Evolutionary conservation across 1,140 invertebrate species (phyloP), one percentile per base, ranked within the genome.

Genomic region (Drosophila rhopaloa): DNA sequence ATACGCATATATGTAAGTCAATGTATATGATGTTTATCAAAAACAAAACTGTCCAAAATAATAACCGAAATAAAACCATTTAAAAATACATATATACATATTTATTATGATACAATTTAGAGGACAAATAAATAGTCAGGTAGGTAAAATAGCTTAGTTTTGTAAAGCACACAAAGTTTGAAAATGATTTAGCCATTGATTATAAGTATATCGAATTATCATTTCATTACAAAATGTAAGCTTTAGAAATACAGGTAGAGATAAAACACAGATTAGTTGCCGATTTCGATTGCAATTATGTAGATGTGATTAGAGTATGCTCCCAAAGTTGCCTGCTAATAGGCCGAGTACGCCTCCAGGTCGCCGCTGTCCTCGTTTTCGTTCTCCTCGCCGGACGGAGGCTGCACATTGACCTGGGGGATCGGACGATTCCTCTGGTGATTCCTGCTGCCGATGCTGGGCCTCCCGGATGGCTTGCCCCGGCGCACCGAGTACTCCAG

Each of bases 211-310:
- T 43, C 27, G 4, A 40, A 7, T 8, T 24, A 24, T 24, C 24
- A 3, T 24, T 24, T 24, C 4, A 24, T 24, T 2, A 19, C 16
- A 19, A 19, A 19, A 19, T 19, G 19, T 19, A 24, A 24, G 24
- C 24, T 24, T 24, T 24, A 24, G 24, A 24, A 24, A 24, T 24
- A n/a, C 55, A 47, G 54, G 29, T 47, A 59, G 32, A 50, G n/a
- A 11, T 14, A 47, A 9, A 66, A 66, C 62, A 66, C 62, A 66
- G 56, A 60, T 60, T 24, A 47, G 43, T 58, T 38, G 54, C n/a
- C 44, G 41, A 38, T n/a, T 11, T 2, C 9, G 11, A 66, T 66
- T 66, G 4, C 35, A 48, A 40, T 16, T 27, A n/a, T n/a, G n/a
- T n/a, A 9, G 5, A 27, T 27, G 3, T n/a, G 19, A 14, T 19